Evolutionary conservation across 30 jellyfish, hydroid and myxozoan species (phyloP).

Genomic region (Haliclystus octoradiatus): DNA sequence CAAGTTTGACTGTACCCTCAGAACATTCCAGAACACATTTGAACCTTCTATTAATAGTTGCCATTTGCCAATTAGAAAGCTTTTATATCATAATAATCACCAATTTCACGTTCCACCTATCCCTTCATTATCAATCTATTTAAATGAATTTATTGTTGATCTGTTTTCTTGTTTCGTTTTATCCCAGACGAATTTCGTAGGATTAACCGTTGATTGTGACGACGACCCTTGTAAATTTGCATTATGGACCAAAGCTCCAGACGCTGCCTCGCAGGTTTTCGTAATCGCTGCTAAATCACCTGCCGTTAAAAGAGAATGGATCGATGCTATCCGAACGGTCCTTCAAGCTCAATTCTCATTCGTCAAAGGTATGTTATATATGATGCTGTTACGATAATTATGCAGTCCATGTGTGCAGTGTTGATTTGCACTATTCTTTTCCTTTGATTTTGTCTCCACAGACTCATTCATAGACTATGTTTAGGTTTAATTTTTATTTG

Average conservation of each 20-base stretch:
- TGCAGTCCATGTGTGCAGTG: neutral
- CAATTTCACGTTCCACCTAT: too few species aligned
- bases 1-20: too few species aligned
- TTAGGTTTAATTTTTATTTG: neutral
- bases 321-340: slow-evolving; percentile 53
- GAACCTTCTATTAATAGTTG: too few species aligned
- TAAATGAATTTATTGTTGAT: too few species aligned
- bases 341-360: slow-evolving; percentile 52
- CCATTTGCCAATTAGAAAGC: too few species aligned
- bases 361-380: slow-evolving; percentile 43
- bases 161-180: too few species aligned
- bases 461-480: too few species aligned
- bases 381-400: neutral
- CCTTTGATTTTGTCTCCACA: too few species aligned
- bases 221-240: slow-evolving; percentile 88
- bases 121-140: too few species aligned
- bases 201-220: slow-evolving; percentile 68
- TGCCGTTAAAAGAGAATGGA: slow-evolving; percentile 52
- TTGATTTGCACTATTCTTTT: neutral
- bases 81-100: too few species aligned
- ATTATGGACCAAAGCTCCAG: slow-evolving; percentile 69
- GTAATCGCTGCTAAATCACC: slow-evolving; percentile 63
- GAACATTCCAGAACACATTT: too few species aligned
- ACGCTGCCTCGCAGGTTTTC: slow-evolving; percentile 68
- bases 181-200: slow-evolving; percentile 71